A percentile compares a stretch with the other conserved stretches of the same genome.
phyloP scores from a whole-genome alignment of 2,888 invertebrate species.

The Gandaritis pyraliata region DNA sequence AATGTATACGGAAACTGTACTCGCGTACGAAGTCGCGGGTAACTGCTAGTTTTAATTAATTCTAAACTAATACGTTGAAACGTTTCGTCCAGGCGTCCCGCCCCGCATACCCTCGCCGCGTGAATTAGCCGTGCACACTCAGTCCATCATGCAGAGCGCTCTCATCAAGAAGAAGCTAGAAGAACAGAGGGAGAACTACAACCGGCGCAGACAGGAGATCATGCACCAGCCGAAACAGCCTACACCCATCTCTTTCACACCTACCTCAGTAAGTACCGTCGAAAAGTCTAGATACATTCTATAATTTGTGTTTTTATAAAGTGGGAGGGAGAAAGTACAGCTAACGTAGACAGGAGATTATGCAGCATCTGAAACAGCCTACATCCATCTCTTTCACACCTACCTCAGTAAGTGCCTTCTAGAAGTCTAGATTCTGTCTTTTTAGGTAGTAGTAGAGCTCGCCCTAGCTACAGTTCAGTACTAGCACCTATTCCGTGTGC shows the following conservation, averaged over 20 bases:
- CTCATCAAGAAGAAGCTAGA: slow-evolving; percentile 95
- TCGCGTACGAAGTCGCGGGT: too few relatives aligned
- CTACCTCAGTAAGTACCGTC: slow-evolving; percentile 91
- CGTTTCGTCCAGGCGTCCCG: slow-evolving; percentile 81
- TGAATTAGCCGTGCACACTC: slow-evolving; percentile 93
- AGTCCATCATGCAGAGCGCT: slow-evolving; percentile 93
- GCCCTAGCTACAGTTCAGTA: too few relatives aligned
- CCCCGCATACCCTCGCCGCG: slow-evolving; percentile 92
- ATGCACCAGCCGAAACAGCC: slow-evolving; percentile 66
- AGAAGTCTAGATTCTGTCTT: too few relatives aligned
- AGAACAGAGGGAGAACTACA: slow-evolving; percentile 92
- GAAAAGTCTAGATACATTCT: too few relatives aligned
- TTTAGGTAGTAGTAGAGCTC: too few relatives aligned
- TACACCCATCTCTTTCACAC: slow-evolving; percentile 93
- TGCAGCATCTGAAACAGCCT: slow-evolving; percentile 65
- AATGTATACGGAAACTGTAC: too few relatives aligned
- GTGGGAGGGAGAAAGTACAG: slow-evolving; percentile 90
- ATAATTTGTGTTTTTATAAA: too few relatives aligned
- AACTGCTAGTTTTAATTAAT: too few relatives aligned
- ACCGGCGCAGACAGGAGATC: slow-evolving; percentile 89
- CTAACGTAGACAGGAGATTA: slow-evolving; percentile 89
- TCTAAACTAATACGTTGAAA: slow-evolving; percentile 34
- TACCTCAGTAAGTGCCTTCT: slow-evolving; percentile 90
- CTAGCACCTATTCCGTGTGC: too few relatives aligned
- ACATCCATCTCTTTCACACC: slow-evolving; percentile 94